phyloP scores from a whole-genome alignment of 92 coral and sea anemone species.

The Meandrina meandrites region DNA sequence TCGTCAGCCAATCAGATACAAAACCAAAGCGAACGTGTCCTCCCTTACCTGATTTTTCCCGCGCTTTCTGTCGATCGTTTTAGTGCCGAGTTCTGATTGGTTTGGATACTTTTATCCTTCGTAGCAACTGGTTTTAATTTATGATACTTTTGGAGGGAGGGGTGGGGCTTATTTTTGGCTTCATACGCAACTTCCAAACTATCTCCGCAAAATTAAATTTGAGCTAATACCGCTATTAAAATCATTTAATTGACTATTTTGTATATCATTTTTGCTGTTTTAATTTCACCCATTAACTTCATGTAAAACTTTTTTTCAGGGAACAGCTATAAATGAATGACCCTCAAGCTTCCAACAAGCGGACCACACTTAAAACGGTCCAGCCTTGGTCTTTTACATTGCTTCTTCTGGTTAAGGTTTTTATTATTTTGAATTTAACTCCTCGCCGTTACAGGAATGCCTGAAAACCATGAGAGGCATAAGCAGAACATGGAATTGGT shows the following conservation, averaged over 20 bases:
- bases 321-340: conserved; percentile 16
- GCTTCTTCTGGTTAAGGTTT: background rate
- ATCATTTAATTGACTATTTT: too few relatives aligned
- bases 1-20: background rate
- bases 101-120: background rate
- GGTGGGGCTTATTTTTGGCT: too few relatives aligned
- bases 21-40: background rate
- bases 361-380: background rate
- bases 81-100: background rate
- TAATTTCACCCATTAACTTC: background rate
- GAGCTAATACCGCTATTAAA: too few relatives aligned
- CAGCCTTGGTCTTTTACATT: background rate
- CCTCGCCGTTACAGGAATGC: conserved; percentile 6
- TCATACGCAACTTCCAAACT: too few relatives aligned
- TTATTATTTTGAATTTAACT: background rate
- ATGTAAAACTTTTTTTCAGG: background rate
- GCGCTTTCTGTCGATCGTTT: background rate
- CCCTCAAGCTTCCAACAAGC: background rate
- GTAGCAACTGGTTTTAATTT: background rate
- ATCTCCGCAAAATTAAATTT: too few relatives aligned
- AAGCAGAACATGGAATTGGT: background rate
- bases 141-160: too few relatives aligned
- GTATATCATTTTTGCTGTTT: background rate
- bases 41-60: background rate
- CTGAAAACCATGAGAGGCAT: conserved; percentile 25